Percentiles rank a stretch among this genome's conserved stretches.
These are phyloP conservation scores for Chloroceryle aenea DNA, from an alignment of 2,113 vertebrate species.

Conservation along the genomic window DNA sequence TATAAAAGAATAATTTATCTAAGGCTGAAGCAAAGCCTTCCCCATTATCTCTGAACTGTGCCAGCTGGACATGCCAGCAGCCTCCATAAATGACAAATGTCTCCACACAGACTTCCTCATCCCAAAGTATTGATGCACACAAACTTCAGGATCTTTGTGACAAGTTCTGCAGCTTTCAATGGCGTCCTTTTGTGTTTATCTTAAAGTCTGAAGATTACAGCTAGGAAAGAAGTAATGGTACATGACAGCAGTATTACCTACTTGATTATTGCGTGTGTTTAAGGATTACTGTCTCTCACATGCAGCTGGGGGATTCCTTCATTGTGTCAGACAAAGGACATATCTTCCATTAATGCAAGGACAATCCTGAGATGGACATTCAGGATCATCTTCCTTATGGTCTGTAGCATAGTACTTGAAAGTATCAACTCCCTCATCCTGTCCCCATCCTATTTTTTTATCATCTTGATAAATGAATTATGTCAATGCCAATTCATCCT, in stretches of 20 bases:
- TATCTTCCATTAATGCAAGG: background rate
- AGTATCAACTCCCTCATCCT: background rate
- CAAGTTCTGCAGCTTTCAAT: background rate
- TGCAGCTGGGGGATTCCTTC: background rate
- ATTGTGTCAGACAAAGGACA: background rate
- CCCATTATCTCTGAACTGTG: fast-evolving
- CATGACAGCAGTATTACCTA: background rate
- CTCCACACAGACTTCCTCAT: background rate
- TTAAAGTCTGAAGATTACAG: background rate
- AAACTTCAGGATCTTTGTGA: background rate
- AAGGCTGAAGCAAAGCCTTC: background rate
- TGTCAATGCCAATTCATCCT: background rate
- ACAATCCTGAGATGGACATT: background rate
- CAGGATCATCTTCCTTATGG: background rate
- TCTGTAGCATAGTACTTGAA: background rate
- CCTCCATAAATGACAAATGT: background rate
- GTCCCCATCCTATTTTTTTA: background rate
- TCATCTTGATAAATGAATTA: background rate
- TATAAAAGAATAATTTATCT: background rate
- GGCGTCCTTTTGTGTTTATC: background rate
- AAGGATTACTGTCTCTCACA: background rate
- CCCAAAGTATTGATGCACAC: fast-evolving
- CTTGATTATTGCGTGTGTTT: background rate
- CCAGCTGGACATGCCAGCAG: background rate
- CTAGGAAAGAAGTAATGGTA: background rate